Conservation (phyloP, 1,140 invertebrate genomes). For the Caerostris darwini region DNA sequence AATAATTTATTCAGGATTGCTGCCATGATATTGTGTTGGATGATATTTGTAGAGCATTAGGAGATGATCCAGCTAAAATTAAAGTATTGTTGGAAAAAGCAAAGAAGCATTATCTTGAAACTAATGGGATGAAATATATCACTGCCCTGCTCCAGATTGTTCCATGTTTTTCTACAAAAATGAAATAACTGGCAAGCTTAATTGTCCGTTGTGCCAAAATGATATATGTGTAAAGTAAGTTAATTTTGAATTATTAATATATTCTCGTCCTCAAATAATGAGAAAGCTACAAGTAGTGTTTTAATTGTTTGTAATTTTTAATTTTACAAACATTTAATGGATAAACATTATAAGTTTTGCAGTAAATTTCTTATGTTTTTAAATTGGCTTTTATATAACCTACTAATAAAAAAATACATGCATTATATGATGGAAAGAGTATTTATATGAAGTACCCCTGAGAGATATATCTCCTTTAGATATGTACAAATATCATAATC, state of each 20-base stretch:
- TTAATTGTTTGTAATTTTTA: too few relatives aligned
- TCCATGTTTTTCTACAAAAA: constrained; percentile 72
- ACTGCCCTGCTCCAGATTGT: constrained; percentile 66
- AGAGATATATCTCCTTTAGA: too few relatives aligned
- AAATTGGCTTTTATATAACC: too few relatives aligned
- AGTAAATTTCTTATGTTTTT: too few relatives aligned
- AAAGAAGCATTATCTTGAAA: constrained; percentile 42
- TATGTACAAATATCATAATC: too few relatives aligned
- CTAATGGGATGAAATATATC: background rate
- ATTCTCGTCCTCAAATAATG: too few relatives aligned
- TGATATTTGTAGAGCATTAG: constrained; percentile 40
- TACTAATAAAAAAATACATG: too few relatives aligned
- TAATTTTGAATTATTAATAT: background rate
- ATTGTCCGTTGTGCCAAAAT: constrained; percentile 62
- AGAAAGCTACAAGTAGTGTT: too few relatives aligned
- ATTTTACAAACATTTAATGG: too few relatives aligned
- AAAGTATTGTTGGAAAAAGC: constrained; percentile 36
- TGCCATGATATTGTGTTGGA: constrained; percentile 49
- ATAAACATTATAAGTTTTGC: too few relatives aligned
- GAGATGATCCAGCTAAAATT: constrained; percentile 47
- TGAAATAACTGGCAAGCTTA: constrained; percentile 42
- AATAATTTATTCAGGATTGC: constrained; percentile 46
- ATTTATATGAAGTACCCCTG: too few relatives aligned
- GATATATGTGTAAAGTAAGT: constrained; percentile 70
- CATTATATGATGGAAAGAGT: too few relatives aligned